Percentiles rank a stretch among this genome's conserved stretches.
These are phyloP conservation scores for Callimorpha dominula DNA, from an alignment of 2,888 invertebrate species.

Conservation along the genomic window DNA sequence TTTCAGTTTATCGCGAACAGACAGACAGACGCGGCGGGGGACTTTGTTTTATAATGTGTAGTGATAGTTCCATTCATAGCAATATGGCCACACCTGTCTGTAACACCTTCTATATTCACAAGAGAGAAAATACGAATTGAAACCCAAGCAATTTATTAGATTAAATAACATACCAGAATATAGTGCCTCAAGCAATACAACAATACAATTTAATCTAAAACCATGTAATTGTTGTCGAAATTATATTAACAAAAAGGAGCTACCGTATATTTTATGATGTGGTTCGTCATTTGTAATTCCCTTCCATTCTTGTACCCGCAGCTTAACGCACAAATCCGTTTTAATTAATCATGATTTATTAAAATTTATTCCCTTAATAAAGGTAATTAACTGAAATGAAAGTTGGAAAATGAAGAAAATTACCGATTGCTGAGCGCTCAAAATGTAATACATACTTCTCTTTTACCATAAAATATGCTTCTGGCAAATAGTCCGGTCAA, in stretches of 20 bases:
- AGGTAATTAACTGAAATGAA: constrained; percentile 47
- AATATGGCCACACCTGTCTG: background rate
- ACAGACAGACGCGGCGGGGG: too few species aligned
- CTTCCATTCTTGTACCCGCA: constrained; percentile 25
- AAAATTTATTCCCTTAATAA: constrained; percentile 60
- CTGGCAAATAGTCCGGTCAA: too few species aligned
- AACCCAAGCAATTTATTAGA: background rate
- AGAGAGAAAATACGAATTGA: background rate
- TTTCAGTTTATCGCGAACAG: too few species aligned
- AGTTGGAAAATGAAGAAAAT: constrained; percentile 26
- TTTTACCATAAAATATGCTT: too few species aligned
- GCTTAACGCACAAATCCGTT: constrained; percentile 46
- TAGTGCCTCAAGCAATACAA: background rate
- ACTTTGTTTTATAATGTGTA: too few species aligned
- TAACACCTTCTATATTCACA: background rate
- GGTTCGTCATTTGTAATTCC: constrained; percentile 19
- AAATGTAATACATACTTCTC: background rate
- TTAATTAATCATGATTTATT: constrained; percentile 63
- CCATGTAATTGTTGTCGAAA: background rate
- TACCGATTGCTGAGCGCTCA: constrained; percentile 22
- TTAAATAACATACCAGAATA: background rate
- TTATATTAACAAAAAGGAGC: background rate
- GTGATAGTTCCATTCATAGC: too few species aligned
- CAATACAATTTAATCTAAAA: background rate
- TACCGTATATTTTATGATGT: constrained; percentile 17